phyloP scores from a whole-genome alignment of 2,113 vertebrate species.

The Ceyx melanurus region DNA sequence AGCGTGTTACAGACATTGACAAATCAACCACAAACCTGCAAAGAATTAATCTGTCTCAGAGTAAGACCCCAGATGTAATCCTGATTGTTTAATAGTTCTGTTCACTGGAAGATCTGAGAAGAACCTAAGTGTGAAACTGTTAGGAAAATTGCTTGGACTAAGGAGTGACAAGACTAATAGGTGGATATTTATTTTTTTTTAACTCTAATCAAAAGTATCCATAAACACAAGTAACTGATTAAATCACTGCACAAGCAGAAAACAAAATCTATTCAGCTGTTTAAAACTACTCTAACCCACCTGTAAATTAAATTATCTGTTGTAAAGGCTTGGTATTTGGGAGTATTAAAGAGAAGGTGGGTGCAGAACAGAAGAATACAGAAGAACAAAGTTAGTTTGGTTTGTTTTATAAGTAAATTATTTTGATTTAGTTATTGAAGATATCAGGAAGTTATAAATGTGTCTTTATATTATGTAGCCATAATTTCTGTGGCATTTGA shows the following conservation, averaged over 20 bases:
- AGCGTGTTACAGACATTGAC: slow-evolving; percentile 33
- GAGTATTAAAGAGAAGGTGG: background rate
- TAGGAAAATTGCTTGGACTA: slow-evolving; percentile 26
- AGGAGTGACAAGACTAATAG: slow-evolving; percentile 18
- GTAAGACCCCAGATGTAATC: slow-evolving; percentile 26
- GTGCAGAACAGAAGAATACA: background rate
- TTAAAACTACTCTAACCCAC: background rate
- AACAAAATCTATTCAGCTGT: slow-evolving; percentile 27
- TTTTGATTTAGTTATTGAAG: background rate
- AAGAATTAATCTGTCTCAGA: slow-evolving; percentile 48
- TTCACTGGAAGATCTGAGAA: slow-evolving; percentile 32
- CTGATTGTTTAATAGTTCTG: slow-evolving; percentile 51
- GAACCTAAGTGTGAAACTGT: slow-evolving; percentile 14
- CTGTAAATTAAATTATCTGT: background rate
- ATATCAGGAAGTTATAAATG: background rate
- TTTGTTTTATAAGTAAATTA: background rate
- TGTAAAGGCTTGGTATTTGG: background rate
- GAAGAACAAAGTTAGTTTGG: background rate
- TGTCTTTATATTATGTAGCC: background rate
- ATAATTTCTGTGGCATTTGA: background rate
- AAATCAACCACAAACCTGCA: slow-evolving; percentile 53
- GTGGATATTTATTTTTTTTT: slow-evolving; percentile 2
- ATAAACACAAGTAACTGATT: slow-evolving; percentile 29
- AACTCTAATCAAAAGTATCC: background rate
- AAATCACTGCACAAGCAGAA: background rate